These are phyloP conservation scores for Sitodiplosis mosellana DNA, from an alignment of 1,140 invertebrate genomes.

Conservation along the genomic window DNA sequence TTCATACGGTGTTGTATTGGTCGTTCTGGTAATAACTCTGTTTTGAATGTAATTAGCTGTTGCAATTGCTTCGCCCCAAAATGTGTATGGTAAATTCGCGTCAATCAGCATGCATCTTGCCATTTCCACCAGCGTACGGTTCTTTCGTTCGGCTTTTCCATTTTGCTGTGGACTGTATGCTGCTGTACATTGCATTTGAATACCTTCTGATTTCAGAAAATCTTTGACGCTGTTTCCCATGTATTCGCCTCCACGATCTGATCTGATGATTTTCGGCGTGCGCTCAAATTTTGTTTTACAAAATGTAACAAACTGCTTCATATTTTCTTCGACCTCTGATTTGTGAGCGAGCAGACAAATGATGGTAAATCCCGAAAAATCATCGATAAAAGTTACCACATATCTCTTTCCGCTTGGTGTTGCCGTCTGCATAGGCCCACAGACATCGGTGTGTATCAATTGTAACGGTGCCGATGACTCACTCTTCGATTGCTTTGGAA, in stretches of 20 bases:
- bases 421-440: slow-evolving; percentile 23
- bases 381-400: slow-evolving; percentile 25
- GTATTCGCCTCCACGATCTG: slow-evolving; percentile 14
- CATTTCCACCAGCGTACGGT: not conserved
- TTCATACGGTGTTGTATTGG: not conserved
- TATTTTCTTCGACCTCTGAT: slow-evolving; percentile 13
- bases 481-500: slow-evolving; percentile 10
- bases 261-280: slow-evolving; percentile 10
- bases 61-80: not conserved
- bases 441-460: slow-evolving; percentile 25
- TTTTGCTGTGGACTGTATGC: slow-evolving; percentile 30
- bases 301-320: not conserved
- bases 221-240: slow-evolving; percentile 5
- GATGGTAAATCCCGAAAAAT: slow-evolving; percentile 19
- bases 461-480: slow-evolving; percentile 16
- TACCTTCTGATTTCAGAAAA: slow-evolving; percentile 11
- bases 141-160: slow-evolving; percentile 8
- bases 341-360: slow-evolving; percentile 25
- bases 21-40: slow-evolving; percentile 10
- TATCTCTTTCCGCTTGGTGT: slow-evolving; percentile 19
- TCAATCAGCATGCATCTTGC: not conserved
- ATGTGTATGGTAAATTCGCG: not conserved
- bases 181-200: slow-evolving; percentile 20
- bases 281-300: slow-evolving; percentile 5
- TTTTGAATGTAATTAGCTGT: not conserved